A percentile compares a stretch with the other conserved stretches of the same genome.
Evolutionary conservation across 64 coral and sea anemone species (phyloP).

Genomic region (Pocillopora damicornis): DNA sequence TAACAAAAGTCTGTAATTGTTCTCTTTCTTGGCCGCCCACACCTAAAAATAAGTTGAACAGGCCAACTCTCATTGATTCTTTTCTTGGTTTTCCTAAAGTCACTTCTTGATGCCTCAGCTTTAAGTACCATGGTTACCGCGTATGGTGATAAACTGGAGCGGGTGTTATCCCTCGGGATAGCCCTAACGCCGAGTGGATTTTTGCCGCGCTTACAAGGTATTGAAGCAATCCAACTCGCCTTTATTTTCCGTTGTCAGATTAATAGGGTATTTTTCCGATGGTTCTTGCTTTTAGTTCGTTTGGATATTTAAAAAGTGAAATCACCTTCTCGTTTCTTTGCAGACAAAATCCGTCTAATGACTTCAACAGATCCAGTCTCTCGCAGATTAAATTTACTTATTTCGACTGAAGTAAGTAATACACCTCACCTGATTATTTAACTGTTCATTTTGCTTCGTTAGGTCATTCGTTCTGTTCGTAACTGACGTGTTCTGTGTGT

Average conservation of each 20-base stretch:
- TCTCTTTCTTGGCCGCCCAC: no score
- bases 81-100: conserved; percentile 4
- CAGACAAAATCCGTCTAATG: conserved; percentile 14
- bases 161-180: conserved; percentile 34
- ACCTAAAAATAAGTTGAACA: neutral
- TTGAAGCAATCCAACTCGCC: neutral
- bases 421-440: neutral
- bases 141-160: conserved; percentile 36
- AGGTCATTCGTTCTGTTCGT: no score
- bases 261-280: no score
- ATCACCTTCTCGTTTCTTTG: neutral
- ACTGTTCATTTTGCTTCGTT: neutral
- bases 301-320: neutral
- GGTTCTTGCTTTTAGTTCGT: neutral
- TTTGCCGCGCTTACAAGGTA: conserved; percentile 15
- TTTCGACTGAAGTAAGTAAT: conserved; percentile 39
- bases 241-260: neutral
- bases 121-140: conserved; percentile 35
- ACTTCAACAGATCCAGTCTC: conserved; percentile 11
- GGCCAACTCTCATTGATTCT: no score
- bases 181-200: conserved; percentile 33
- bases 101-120: conserved; percentile 36
- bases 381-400: conserved; percentile 18
- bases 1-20: no score
- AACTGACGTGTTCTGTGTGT: conserved; percentile 1